Conservation (phyloP, 1,140 invertebrate species). For the Geopemphigus sp. region DNA sequence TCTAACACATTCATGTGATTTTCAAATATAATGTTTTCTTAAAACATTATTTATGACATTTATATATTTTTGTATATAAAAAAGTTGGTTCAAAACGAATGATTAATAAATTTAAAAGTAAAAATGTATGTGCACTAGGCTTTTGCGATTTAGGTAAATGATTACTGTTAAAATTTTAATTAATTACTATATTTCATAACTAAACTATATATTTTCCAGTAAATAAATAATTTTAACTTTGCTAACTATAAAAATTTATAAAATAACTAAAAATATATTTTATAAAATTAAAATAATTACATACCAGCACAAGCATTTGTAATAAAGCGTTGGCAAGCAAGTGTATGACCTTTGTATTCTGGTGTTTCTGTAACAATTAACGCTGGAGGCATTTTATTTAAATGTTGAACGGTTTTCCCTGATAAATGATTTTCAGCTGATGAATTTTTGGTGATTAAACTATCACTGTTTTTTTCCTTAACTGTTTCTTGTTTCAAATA, state of each 20-base stretch:
- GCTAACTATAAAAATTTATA: background rate
- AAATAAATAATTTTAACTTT: background rate
- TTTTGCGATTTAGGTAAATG: no score
- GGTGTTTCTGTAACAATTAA: slow-evolving; percentile 36
- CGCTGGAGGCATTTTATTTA: slow-evolving; percentile 25
- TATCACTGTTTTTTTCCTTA: slow-evolving; percentile 25
- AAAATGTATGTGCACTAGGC: no score
- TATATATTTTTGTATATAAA: no score
- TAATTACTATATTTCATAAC: no score
- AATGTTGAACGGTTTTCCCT: slow-evolving; percentile 34
- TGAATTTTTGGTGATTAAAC: slow-evolving; percentile 35
- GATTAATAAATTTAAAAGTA: no score
- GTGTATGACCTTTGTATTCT: slow-evolving; percentile 60
- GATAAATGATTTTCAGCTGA: background rate
- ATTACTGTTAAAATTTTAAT: no score
- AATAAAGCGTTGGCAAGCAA: slow-evolving; percentile 66
- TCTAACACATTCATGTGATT: no score
- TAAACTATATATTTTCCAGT: background rate
- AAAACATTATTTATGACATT: no score
- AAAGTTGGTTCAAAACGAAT: no score
- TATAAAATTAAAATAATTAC: background rate
- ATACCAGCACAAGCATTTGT: slow-evolving; percentile 54
- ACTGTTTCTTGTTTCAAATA: slow-evolving; percentile 58
- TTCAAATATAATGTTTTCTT: no score
- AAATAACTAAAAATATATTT: background rate